Evolutionary conservation across 2,113 vertebrate species (phyloP), one percentile per base, ranked within the genome.

Genomic region (Telmatochromis brachygnathus): DNA sequence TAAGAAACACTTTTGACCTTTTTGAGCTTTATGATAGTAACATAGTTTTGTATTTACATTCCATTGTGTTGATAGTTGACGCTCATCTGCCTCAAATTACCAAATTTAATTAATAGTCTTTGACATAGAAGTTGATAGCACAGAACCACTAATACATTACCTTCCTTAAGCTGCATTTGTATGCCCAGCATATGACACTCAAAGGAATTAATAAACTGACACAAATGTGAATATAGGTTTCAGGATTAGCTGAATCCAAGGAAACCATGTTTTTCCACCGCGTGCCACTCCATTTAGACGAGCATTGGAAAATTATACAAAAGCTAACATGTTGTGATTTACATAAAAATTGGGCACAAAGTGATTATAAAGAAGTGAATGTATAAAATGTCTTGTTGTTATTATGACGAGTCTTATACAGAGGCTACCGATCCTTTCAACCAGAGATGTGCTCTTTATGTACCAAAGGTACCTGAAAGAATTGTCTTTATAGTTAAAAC

Each of bases 61-160:
- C 65, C n/a, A 70, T 39, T 70, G 65, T 70, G 65, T 70, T 70
- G 65, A 70, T 42, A 9, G 65, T 9, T 23, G 37, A 70, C 1
- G 3, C 35, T 21, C 35, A 70, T 23, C 65, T 9, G 37, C 35
- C 35, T 37, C 35, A 68, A 14, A 68, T 68, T 39, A 68, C n/a
- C 35, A 42, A 70, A 39, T 39, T 23, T 23, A 42, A 70, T 42
- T 23, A 70, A 14, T 13, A 42, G n/a, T 14, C 35, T 6, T 68
- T 39, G 12, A 14, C 35, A 21, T 13, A 23, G 33, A 39, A 21
- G 19, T 68, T 21, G 62, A 68, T 23, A 39, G 35, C 35, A 39
- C n/a, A 68, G 10, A 21, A 68, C 5, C 19, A 68, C 3, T 70
- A 0, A 70, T 70, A 70, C n/a, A 0, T 6, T 70, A 4, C 13